Evolutionary conservation across 2,797 vertebrate species (phyloP).

Genomic region (Ciconia nigra): DNA sequence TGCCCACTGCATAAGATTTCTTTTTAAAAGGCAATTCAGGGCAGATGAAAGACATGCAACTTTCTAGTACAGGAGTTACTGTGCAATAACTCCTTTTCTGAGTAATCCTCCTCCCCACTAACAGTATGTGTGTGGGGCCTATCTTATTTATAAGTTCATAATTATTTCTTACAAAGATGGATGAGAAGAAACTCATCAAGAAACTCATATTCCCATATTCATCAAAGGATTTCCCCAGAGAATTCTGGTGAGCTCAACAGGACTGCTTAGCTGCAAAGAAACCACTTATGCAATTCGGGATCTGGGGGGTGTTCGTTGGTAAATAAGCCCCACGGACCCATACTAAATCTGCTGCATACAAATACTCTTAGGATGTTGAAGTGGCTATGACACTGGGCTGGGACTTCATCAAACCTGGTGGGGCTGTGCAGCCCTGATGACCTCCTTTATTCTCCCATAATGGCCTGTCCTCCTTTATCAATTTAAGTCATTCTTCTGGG

Average conservation of each 20-base stretch:
- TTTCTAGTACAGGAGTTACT: background rate
- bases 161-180: background rate
- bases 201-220: background rate
- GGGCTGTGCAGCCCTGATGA: background rate
- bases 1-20: background rate
- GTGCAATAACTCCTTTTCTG: background rate
- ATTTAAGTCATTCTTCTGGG: background rate
- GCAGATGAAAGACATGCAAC: background rate
- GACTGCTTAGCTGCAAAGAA: background rate
- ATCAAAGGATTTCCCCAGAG: background rate
- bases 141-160: background rate
- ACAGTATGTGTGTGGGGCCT: background rate
- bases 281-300: background rate
- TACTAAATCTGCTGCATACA: background rate
- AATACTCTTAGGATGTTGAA: background rate
- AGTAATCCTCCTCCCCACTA: background rate
- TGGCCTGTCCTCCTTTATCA: background rate
- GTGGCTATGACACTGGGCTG: background rate
- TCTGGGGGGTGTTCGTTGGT: background rate
- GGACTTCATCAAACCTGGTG: background rate
- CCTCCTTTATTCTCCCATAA: background rate
- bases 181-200: background rate
- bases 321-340: accelerated
- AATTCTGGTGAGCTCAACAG: background rate
- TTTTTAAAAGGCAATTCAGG: background rate